Percentiles rank a stretch among this genome's conserved stretches.
phyloP scores from a whole-genome alignment of 2,113 vertebrate species.

The Phalacrocorax pelagicus region DNA sequence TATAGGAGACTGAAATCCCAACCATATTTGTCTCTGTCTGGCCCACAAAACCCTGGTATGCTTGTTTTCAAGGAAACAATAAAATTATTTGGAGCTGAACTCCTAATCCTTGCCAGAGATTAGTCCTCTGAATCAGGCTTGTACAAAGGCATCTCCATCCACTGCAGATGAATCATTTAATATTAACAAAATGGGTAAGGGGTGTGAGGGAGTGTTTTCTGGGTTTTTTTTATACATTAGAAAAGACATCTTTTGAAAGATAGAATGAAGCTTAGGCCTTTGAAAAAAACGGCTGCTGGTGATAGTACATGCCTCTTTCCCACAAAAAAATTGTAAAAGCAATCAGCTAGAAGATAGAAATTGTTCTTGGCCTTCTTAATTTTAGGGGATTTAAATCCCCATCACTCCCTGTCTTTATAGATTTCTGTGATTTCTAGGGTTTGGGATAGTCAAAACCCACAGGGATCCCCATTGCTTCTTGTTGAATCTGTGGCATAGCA shows the following conservation, averaged over 20 bases:
- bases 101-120: background rate
- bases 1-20: background rate
- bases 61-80: background rate
- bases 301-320: background rate
- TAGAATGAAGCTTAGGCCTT: background rate
- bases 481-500: background rate
- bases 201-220: accelerated
- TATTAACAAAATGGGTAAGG: background rate
- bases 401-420: background rate
- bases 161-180: background rate
- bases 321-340: background rate
- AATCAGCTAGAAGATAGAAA: background rate
- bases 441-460: background rate
- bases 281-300: background rate
- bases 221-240: background rate
- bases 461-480: background rate
- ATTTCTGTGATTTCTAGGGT: background rate
- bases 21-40: background rate
- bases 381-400: background rate
- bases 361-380: background rate
- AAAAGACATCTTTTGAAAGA: background rate
- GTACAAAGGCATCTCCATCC: background rate
- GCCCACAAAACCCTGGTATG: background rate
- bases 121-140: background rate
- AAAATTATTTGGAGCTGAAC: background rate